Base-by-base conservation (phyloP, 2,797 vertebrate genomes). In the Moxostoma hubbsi region DNA sequence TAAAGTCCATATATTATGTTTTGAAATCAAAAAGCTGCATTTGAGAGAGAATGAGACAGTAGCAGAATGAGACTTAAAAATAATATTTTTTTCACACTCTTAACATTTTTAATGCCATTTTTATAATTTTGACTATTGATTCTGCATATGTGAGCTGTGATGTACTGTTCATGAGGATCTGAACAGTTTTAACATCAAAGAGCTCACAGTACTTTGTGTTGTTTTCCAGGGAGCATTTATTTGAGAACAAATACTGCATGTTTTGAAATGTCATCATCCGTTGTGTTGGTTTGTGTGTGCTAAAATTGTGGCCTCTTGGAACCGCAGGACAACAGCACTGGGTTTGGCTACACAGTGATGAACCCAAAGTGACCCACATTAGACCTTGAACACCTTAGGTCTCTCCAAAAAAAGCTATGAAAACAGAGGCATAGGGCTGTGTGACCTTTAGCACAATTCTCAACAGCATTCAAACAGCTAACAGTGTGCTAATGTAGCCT, bases 371-470 rank as follows among this genome's bases (percentile, higher is more conserved):
- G 50, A 62, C 86, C 75, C 82, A 85, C 80, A 63, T 81, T 75
- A 12, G 68, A 62, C 85, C 81, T 85, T 89, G 86, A 92, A 91
- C 90, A 89, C 89, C 88, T 69, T 83, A 64, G 89, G 83, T 85
- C 58, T 85, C 91, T 90, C 86, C 85, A 82, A 82, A 88, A 89
- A 88, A 88, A 89, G 82, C 83, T 84, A 83, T 79, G 85, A 84
- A 85, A 89, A 91, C 82, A 85, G 76, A 57, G 67, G 9, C 49
- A 82, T 43, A 64, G 87, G 86, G 80, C 65, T 18, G 12, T 16
- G 54, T 59, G 77, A 74, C 71, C 82, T 54, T 84, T 86, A 73
- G 62, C 76, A 74, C 75, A 82, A 5, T 75, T 82, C 66, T 67
- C 36, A 61, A 64, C 68, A 73, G 73, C 54, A 15, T 62, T 75